Percentiles rank a stretch among this genome's conserved stretches.
Conservation (phyloP, 2,113 vertebrate species). For the Tachycineta bicolor region DNA sequence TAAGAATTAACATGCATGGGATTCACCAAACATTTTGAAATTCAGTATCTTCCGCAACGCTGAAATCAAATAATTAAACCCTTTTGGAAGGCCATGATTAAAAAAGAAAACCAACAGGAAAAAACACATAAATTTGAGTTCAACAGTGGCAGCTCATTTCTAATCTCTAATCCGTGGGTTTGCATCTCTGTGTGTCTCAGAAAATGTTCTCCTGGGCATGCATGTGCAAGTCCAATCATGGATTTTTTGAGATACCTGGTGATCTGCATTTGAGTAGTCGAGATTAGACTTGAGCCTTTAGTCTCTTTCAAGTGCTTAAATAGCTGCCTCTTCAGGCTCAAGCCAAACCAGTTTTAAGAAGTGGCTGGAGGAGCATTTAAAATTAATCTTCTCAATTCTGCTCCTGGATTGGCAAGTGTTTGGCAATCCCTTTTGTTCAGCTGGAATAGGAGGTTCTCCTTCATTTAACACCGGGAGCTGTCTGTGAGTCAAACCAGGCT, state of each 20-base stretch:
- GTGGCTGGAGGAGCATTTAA: not conserved
- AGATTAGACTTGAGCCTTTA: slow-evolving; percentile 60
- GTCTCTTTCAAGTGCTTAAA: slow-evolving; percentile 57
- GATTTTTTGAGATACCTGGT: slow-evolving; percentile 48
- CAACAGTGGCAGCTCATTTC: slow-evolving; percentile 1
- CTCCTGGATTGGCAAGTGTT: not conserved
- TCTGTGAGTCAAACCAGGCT: not conserved
- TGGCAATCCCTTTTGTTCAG: not conserved
- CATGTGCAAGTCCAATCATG: not conserved
- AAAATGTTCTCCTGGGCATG: slow-evolving; percentile 18
- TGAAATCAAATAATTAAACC: not conserved
- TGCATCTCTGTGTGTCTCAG: not conserved
- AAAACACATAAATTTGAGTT: not conserved
- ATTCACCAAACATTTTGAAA: not conserved
- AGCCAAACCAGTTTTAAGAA: not conserved
- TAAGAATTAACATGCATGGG: not conserved
- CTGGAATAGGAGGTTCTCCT: not conserved
- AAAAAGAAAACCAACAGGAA: not conserved
- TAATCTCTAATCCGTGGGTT: slow-evolving; percentile 34
- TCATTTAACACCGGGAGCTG: not conserved
- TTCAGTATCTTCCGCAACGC: not conserved
- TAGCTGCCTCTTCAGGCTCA: slow-evolving; percentile 31
- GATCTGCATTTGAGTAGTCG: slow-evolving; percentile 1
- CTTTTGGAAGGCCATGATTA: not conserved
- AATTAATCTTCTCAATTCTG: not conserved